Conservation (phyloP, 2,113 vertebrate genomes). For the Salvator merianae region DNA sequence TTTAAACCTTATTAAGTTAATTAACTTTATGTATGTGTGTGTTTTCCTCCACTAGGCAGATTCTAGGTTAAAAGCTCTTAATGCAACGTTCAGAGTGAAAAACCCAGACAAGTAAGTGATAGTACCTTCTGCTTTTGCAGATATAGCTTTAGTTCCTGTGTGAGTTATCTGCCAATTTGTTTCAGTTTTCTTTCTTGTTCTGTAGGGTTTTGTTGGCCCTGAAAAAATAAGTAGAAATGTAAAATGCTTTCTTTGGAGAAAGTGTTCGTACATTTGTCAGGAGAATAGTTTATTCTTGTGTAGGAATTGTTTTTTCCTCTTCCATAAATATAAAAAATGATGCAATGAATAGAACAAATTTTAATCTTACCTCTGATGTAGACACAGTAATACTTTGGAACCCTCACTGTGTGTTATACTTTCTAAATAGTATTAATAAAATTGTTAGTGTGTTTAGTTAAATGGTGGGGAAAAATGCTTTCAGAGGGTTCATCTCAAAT, state of each 20-base stretch:
- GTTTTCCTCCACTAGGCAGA: conserved; percentile 85
- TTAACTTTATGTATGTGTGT: conserved; percentile 52
- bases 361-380: not conserved
- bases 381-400: no score
- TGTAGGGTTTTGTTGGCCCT: not conserved
- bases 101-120: conserved; percentile 93
- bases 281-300: not conserved
- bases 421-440: not conserved
- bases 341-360: not conserved
- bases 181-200: conserved; percentile 60
- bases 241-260: not conserved
- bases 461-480: not conserved
- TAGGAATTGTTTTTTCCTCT: not conserved
- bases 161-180: conserved; percentile 51
- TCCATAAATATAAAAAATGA: not conserved
- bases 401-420: not conserved
- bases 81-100: conserved; percentile 96
- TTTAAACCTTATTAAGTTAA: conserved; percentile 72
- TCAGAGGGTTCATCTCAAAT: not conserved
- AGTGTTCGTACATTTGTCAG: not conserved
- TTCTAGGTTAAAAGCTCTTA: conserved; percentile 94
- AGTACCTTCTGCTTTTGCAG: not conserved
- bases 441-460: no score
- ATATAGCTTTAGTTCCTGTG: conserved; percentile 19
- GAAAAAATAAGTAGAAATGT: no score